Conservation (phyloP, 2,888 invertebrate genomes). For the Embidobia sp. region DNA sequence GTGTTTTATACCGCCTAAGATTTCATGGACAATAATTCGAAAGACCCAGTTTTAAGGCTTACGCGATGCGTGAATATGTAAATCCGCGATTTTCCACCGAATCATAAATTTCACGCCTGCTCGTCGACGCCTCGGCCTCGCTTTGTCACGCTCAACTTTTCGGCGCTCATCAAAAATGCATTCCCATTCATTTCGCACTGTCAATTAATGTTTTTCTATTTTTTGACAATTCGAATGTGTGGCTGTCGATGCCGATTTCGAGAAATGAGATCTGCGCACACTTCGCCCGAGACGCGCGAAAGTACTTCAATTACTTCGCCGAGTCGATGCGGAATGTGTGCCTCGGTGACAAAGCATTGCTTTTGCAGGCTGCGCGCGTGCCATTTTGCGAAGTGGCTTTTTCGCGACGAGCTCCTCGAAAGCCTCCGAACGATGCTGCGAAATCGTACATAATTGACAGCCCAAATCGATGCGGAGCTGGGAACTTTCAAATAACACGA, state of each 20-base stretch:
- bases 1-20: slow-evolving; percentile 59
- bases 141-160: background rate
- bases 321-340: slow-evolving; percentile 61
- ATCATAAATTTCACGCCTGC: slow-evolving; percentile 27
- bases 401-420: slow-evolving; percentile 52
- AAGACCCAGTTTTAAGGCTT: slow-evolving; percentile 45
- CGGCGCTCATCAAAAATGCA: no score
- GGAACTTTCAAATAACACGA: slow-evolving; percentile 49
- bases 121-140: background rate
- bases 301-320: slow-evolving; percentile 64
- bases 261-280: slow-evolving; percentile 35
- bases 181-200: no score
- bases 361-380: slow-evolving; percentile 62
- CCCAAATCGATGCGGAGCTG: slow-evolving; percentile 54
- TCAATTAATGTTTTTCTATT: no score
- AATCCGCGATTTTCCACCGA: slow-evolving; percentile 23
- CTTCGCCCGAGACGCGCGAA: slow-evolving; percentile 52
- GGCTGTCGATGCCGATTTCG: no score
- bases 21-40: slow-evolving; percentile 61
- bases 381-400: slow-evolving; percentile 63
- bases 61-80: slow-evolving; percentile 35
- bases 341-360: slow-evolving; percentile 60
- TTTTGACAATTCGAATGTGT: no score
- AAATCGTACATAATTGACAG: slow-evolving; percentile 65
- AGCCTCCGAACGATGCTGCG: slow-evolving; percentile 57